phyloP scores from a whole-genome alignment of 2,113 vertebrate genomes.

The Glaucidium brasilianum region DNA sequence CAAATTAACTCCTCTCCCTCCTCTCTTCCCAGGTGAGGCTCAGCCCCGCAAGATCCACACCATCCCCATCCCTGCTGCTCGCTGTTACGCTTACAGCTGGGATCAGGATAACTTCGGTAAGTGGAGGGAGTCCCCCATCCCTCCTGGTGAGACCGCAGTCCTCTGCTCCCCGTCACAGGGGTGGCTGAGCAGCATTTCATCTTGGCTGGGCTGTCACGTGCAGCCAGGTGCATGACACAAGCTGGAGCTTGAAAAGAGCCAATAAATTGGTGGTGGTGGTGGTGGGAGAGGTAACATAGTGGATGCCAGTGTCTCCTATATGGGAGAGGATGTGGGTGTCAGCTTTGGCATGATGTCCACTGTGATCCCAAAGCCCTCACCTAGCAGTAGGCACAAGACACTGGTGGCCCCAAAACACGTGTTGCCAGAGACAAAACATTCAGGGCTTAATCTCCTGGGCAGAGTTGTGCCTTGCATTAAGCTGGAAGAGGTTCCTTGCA shows the following conservation, averaged over 20 bases:
- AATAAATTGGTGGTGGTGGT: background rate
- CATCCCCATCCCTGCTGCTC: constrained; percentile 84
- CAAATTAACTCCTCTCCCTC: background rate
- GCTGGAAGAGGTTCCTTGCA: background rate
- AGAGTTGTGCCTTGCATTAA: background rate
- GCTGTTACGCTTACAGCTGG: constrained; percentile 90
- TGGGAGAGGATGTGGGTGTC: background rate
- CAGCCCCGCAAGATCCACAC: constrained; percentile 78
- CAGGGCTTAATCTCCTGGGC: background rate
- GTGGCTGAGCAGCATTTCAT: background rate
- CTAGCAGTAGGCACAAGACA: accelerated
- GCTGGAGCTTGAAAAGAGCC: background rate
- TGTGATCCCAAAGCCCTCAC: background rate
- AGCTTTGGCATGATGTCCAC: background rate
- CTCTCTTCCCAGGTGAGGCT: constrained; percentile 41
- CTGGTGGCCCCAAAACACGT: background rate
- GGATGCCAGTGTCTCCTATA: background rate
- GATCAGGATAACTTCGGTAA: constrained; percentile 96
- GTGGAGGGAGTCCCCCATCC: background rate
- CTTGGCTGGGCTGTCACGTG: background rate
- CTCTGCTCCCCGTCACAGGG: background rate
- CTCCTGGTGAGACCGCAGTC: background rate
- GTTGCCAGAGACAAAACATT: background rate
- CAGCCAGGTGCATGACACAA: background rate
- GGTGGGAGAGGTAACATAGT: background rate